Evolutionary conservation across 1,140 invertebrate species (phyloP), one percentile per base, ranked within the genome.

Genomic region (Calycopis cecrops): DNA sequence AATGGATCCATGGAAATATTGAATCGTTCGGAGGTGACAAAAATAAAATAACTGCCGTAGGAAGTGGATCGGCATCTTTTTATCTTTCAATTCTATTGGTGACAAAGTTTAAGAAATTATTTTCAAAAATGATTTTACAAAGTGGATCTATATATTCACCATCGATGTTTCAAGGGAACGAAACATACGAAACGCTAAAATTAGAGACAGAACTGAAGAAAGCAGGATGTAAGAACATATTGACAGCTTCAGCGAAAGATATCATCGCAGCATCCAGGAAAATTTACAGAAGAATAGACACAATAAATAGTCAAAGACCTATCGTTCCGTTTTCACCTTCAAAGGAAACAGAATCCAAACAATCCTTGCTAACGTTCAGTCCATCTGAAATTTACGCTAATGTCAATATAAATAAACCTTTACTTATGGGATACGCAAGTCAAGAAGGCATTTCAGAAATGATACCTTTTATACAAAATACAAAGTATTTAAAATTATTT

Each of bases 1-100:
- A 89, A 86, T 91, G 89, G 89, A 79, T 92, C 3, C 58, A 79
- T 66, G 68, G 78, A 71, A 75, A 91, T 68, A 67, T 86, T 50
- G 50, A 62, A 18, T 16, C 66, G 33, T 85, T 88, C 59, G 75
- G 78, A 48, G 85, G 85, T 9, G 73, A 88, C 60, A 76, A 70
- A 48, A 73, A 71, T 1, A 68, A 73, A 55, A 68, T 89, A 33
- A 83, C 82, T 4, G 51, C 89, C 0, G 83, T 88, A 73, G 83
- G 78, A 7, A 77, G 62, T 52, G 79, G 73, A 1, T 84, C 79
- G 1, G 82, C 68, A 1, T 75, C 65, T 17, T 73, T 77, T 0
- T 76, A 73, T 33, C 28, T 77, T 7, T 69, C 75, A 9, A 64
- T 82, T 52, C 48, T 85, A 56, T 49, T 81, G 37, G 60, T 60